Evolutionary conservation across 2,888 invertebrate species (phyloP).

Genomic region (Cordilura impudica): DNA sequence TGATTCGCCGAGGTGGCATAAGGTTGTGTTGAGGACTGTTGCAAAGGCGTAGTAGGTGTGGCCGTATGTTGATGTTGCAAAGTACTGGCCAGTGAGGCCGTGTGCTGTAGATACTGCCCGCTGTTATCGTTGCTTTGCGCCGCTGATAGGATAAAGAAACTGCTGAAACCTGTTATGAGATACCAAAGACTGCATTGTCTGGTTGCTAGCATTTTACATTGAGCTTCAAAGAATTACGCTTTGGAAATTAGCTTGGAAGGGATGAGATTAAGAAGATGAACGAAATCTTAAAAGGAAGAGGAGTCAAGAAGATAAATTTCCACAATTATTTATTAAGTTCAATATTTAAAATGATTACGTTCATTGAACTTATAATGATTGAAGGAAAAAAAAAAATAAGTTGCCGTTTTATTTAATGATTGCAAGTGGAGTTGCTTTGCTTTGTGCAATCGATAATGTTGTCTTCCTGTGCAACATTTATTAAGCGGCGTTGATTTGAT

Average conservation of each 20-base stretch:
- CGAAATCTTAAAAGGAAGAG: constrained; percentile 52
- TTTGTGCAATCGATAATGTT: constrained; percentile 55
- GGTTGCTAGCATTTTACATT: constrained; percentile 78
- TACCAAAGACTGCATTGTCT: constrained; percentile 72
- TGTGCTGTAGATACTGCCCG: constrained; percentile 53
- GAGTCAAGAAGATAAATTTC: constrained; percentile 1
- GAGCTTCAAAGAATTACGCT: constrained; percentile 64
- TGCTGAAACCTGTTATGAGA: constrained; percentile 71
- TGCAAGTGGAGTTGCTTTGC: background rate
- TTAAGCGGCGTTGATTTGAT: constrained; percentile 38
- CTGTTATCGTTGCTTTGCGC: constrained; percentile 69
- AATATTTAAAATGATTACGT: constrained; percentile 30
- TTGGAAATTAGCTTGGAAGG: background rate
- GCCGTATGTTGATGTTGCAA: constrained; percentile 23
- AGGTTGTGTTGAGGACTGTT: constrained; percentile 58
- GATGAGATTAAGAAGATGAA: background rate
- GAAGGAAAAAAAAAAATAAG: background rate
- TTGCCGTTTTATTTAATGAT: background rate
- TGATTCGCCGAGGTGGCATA: constrained; percentile 66
- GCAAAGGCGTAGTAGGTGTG: constrained; percentile 50
- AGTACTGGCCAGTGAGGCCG: constrained; percentile 30
- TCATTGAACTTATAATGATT: constrained; percentile 47
- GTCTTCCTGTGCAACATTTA: constrained; percentile 61
- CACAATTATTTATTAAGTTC: constrained; percentile 11
- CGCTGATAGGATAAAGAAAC: constrained; percentile 60